phyloP scores from a whole-genome alignment of 2,113 vertebrate species.

The Oreotrochilus melanogaster region DNA sequence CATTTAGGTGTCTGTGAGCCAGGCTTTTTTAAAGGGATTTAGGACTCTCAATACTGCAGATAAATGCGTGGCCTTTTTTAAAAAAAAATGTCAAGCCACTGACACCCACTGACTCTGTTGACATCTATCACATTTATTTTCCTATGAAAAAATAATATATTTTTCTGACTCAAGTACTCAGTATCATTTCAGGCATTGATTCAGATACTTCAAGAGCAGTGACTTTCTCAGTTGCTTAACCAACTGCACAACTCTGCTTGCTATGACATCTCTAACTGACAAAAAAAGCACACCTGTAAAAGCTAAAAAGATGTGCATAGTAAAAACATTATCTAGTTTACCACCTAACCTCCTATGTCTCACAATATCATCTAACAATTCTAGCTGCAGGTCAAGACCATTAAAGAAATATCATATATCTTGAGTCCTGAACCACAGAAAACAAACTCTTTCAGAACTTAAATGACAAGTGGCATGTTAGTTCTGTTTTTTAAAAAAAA shows the following conservation, averaged over 20 bases:
- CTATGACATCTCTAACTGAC: background rate
- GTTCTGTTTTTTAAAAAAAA: background rate
- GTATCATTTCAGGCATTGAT: background rate
- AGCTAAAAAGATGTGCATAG: background rate
- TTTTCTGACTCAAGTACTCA: background rate
- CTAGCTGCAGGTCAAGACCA: slow-evolving; percentile 74
- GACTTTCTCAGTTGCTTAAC: background rate
- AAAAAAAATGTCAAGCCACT: background rate
- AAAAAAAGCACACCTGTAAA: background rate
- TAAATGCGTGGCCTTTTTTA: background rate
- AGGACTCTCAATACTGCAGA: background rate
- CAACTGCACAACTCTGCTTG: background rate
- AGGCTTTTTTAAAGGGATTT: background rate
- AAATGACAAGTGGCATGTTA: background rate
- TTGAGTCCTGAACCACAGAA: slow-evolving; percentile 46
- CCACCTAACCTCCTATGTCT: slow-evolving; percentile 65
- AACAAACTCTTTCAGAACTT: background rate
- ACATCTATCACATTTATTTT: background rate
- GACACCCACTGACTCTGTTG: background rate
- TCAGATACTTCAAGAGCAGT: background rate
- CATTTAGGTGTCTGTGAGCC: background rate
- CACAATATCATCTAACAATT: slow-evolving; percentile 75
- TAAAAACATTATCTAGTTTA: slow-evolving; percentile 77
- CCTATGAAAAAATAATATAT: background rate
- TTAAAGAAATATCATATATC: slow-evolving; percentile 30